Base-by-base conservation (phyloP, 2,797 vertebrate species). In the Rhinella marina region DNA sequence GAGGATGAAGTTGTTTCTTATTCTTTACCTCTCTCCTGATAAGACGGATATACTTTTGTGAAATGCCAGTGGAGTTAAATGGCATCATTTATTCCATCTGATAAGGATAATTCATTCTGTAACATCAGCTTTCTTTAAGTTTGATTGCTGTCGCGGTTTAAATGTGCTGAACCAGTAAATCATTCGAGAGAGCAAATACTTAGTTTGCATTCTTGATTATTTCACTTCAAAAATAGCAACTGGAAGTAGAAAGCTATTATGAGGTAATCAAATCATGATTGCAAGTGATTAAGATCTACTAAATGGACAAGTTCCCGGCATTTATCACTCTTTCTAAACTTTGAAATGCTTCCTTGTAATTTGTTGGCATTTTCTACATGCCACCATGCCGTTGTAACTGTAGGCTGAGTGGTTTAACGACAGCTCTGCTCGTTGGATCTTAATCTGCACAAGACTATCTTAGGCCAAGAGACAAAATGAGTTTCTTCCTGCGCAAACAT, bases 161-260 rank as follows among this genome's bases (percentile, higher is more conserved):
- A 83, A 86, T 83, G 73, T 89, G 85, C 80, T 86, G 84, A 86
- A 86, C 85, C 70, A 66, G 80, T 89, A 86, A 86, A 86, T 83
- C 88, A 89, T 86, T 89, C 73, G 23, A 62, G 61, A 66, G 81
- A 78, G 85, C 64, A 59, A 79, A 80, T 83, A 82, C 88, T 89
- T 86, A 73, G 66, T 89, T 89, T 89, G 84, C 88, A 86, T 89
- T 83, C 88, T 89, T 89, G 88, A 89, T 89, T 89, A 89, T 86
- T 89, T 89, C 88, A 50, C 88, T 83, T 86, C 85, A 86, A 76
- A 89, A 89, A 89, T 89, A 86, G 88, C 81, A 86, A 86, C 85
- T 89, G 57, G 72, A 86, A 89, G 85, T 86, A 78, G 85, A 85
- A 89, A 89, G 88, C 85, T 82, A 89, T 89, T 89, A 89, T 86